A percentile compares a stretch with the other conserved stretches of the same genome.
Evolutionary conservation across 2,797 vertebrate species (phyloP).

Genomic region (Garrulus glandarius): DNA sequence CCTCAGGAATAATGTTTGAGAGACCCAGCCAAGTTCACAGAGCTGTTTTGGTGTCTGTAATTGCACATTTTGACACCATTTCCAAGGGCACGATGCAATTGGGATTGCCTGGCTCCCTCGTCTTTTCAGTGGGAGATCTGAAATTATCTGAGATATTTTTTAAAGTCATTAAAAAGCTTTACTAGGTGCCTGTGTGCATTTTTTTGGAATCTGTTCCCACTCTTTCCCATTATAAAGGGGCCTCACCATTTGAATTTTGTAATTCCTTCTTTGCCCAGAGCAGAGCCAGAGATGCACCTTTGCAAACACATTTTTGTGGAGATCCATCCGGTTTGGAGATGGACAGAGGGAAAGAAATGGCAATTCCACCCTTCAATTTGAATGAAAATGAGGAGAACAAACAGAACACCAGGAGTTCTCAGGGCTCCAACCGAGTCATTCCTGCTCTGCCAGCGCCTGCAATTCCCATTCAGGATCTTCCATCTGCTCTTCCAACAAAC

Average conservation of each 20-base stretch:
- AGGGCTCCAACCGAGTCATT: neutral
- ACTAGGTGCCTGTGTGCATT: neutral
- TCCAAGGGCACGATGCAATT: fast-evolving
- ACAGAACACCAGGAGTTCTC: neutral
- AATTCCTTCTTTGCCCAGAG: neutral
- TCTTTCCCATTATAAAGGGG: neutral
- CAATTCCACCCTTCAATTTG: neutral
- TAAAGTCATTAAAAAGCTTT: neutral
- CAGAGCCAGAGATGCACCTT: neutral
- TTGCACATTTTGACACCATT: neutral
- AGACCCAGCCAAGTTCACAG: neutral
- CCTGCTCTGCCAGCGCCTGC: neutral
- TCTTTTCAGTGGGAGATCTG: neutral
- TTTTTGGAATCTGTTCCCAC: neutral
- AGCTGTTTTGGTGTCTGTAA: neutral
- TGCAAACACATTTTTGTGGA: neutral
- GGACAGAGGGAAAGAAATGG: neutral
- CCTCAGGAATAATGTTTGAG: neutral
- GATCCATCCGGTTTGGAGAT: neutral
- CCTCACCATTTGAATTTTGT: fast-evolving
- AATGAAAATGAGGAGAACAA: neutral
- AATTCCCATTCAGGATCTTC: neutral
- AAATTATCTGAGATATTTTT: fast-evolving
- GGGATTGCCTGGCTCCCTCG: neutral
- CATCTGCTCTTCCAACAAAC: neutral